Base-by-base conservation (phyloP, 2,888 invertebrate species). In the Drosophila greeni region DNA sequence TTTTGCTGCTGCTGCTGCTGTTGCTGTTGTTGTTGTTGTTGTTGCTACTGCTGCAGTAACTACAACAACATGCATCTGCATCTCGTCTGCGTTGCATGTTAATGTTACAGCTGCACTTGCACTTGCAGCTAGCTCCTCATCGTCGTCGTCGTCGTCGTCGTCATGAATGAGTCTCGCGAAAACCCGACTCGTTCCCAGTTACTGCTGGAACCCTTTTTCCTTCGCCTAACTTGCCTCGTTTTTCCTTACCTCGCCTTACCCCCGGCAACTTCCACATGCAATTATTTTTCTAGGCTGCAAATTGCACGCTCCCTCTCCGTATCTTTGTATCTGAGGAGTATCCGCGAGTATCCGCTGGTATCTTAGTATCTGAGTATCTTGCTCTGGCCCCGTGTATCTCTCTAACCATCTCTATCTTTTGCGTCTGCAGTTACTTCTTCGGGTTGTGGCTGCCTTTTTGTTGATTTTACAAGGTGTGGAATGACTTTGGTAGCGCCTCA, bases 401-500 rank as follows among this genome's bases (percentile, higher is more conserved):
- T 61, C 45, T 53, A 65, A 51, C 61, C 40, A 37, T 65, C 53
- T 61, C 47, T 42, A 42, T 67, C 62, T 66, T 14, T 48, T 31
- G 40, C 23, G 45, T 45, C 45, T 54, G 24, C 45, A 55, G 34
- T 40, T 40, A 43, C 42, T 64, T 48, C 59, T 31, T 43, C 20
- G 43, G 29, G 31, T 57, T 54, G 76, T 72, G 73, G 59, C 72
- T 76, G 71, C 67, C 70, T 69, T 82, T 74, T 71, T 76, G 73
- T 76, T 76, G 77, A 70, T 76, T 85, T 83, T 82, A 84, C 85
- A 85, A 85, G 85, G 85, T 85, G 85, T 82, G 84, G 85, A 84
- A 83, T 85, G 85, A 72, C 85, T 84, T 83, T 82, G 73, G 84
- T 82, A 85, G 85, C 82, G 84, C 84, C 85, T 75, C 69, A 61